Conservation (phyloP, 2,888 invertebrate genomes). For the Hypomecis punctinalis region DNA sequence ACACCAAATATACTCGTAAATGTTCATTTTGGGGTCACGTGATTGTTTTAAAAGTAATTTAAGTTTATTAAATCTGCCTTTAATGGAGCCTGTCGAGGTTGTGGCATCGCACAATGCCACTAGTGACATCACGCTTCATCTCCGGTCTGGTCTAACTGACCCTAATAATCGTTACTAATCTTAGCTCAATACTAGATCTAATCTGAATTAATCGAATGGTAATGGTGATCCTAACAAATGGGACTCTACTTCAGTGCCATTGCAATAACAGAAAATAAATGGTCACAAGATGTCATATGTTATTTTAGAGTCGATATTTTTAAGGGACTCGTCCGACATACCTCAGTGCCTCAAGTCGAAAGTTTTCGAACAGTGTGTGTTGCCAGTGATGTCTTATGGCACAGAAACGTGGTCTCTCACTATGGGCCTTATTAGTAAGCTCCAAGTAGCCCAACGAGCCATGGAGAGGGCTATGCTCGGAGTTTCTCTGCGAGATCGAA, state of each 20-base stretch:
- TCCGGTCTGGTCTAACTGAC: not conserved
- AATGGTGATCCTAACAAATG: slow-evolving; percentile 8
- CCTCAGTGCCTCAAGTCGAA: too few species aligned
- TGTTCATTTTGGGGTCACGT: not conserved
- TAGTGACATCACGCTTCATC: slow-evolving; percentile 15
- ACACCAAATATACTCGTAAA: not conserved
- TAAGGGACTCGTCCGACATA: too few species aligned
- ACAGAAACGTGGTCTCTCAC: too few species aligned
- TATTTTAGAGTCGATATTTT: too few species aligned
- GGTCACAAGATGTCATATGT: too few species aligned
- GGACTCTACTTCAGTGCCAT: not conserved
- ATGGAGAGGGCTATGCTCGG: too few species aligned
- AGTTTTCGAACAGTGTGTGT: too few species aligned
- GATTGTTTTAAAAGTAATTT: slow-evolving; percentile 2
- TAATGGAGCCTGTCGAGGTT: slow-evolving; percentile 1
- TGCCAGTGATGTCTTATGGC: too few species aligned
- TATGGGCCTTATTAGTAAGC: too few species aligned
- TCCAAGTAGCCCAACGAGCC: too few species aligned
- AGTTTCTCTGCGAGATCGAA: too few species aligned
- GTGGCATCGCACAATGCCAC: not conserved
- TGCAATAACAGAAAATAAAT: slow-evolving; percentile 20
- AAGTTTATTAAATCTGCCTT: not conserved
- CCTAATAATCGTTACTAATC: slow-evolving; percentile 18
- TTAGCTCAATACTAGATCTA: slow-evolving; percentile 16
- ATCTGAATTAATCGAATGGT: slow-evolving; percentile 18